These are phyloP conservation scores for Rhinichthys osculus DNA, from an alignment of 2,797 vertebrate species.

Conservation along the genomic window DNA sequence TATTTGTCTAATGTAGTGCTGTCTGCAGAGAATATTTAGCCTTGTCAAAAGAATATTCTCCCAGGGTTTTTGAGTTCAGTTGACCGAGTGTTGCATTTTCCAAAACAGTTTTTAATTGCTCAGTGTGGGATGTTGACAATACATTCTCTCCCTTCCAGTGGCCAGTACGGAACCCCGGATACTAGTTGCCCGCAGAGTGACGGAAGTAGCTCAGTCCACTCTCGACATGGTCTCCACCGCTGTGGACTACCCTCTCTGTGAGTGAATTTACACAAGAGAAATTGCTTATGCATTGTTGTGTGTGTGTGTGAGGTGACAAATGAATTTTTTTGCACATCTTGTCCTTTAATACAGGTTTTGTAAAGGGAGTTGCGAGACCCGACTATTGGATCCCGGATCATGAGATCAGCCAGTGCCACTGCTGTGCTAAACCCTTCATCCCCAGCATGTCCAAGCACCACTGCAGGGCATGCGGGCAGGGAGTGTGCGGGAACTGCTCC, in stretches of 20 bases:
- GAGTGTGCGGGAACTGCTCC: constrained; percentile 82
- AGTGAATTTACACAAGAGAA: constrained; percentile 59
- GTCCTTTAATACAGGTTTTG: constrained; percentile 72
- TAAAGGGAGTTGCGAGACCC: constrained; percentile 83
- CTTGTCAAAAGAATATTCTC: background rate
- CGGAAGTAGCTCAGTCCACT: constrained; percentile 84
- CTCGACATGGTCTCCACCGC: constrained; percentile 81
- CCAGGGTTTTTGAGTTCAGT: background rate
- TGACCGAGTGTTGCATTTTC: constrained; percentile 1
- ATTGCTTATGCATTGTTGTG: background rate
- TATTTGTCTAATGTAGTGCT: background rate
- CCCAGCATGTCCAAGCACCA: constrained; percentile 82
- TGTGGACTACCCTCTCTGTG: constrained; percentile 85
- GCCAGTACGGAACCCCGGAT: constrained; percentile 74
- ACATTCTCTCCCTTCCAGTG: constrained; percentile 13
- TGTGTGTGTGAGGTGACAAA: background rate
- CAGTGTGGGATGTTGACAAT: background rate
- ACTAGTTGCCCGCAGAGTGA: constrained; percentile 82
- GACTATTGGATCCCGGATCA: constrained; percentile 87
- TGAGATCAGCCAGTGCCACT: constrained; percentile 79
- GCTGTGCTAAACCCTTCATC: constrained; percentile 78
- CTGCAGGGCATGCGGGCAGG: constrained; percentile 85
- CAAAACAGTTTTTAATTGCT: constrained; percentile 2
- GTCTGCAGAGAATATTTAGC: background rate
- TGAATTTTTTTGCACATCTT: background rate